Conservation (phyloP, 2,797 vertebrate species). For the Prionace glauca region DNA sequence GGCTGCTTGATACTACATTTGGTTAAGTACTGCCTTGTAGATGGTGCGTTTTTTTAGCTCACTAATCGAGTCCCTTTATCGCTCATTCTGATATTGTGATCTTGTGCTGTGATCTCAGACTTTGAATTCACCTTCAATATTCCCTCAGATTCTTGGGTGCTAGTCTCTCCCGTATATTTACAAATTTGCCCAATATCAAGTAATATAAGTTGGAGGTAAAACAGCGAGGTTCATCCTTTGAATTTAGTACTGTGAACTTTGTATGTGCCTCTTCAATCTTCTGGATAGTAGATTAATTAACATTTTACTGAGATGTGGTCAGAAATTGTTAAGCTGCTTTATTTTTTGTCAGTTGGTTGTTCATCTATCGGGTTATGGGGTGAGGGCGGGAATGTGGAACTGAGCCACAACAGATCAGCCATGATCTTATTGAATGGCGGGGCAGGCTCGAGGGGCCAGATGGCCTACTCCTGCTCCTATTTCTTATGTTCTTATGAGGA, state of each 20-base stretch:
- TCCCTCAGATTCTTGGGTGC: not conserved
- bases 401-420: too few relatives aligned
- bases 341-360: not conserved
- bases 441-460: too few relatives aligned
- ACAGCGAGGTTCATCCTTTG: not conserved
- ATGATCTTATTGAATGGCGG: too few relatives aligned
- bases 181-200: not conserved
- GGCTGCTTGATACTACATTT: too few relatives aligned
- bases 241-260: not conserved
- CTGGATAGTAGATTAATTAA: not conserved
- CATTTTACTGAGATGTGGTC: not conserved
- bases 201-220: not conserved
- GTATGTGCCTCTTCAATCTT: not conserved
- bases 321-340: not conserved
- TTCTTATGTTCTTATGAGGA: too few relatives aligned
- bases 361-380: too few relatives aligned
- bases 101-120: not conserved
- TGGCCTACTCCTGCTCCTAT: too few relatives aligned
- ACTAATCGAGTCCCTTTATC: too few relatives aligned
- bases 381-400: too few relatives aligned
- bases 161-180: not conserved
- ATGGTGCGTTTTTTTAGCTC: too few relatives aligned
- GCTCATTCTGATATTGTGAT: constrained; percentile 10
- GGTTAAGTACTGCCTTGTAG: too few relatives aligned
- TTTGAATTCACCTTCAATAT: not conserved